phyloP scores from a whole-genome alignment of 1,140 invertebrate genomes.

The Leptonema lineaticorne region DNA sequence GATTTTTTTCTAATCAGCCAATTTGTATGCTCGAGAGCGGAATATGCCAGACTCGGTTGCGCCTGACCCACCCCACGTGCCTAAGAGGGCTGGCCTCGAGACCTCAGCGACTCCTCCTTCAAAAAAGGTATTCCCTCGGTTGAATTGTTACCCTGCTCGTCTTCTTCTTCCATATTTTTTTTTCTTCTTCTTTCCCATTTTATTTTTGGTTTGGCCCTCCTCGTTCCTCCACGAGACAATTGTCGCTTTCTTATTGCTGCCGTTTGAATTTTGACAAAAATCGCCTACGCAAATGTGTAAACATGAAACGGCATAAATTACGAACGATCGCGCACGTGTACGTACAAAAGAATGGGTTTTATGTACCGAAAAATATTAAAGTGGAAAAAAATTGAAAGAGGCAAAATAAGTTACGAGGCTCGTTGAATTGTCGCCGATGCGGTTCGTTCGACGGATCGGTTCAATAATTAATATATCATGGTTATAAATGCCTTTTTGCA shows the following conservation, averaged over 20 bases:
- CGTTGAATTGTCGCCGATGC: no score
- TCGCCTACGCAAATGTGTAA: background rate
- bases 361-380: no score
- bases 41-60: constrained; percentile 37
- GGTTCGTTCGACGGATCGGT: no score
- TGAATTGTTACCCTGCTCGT: constrained; percentile 5
- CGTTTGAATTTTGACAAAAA: constrained; percentile 16
- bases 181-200: no score
- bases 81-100: background rate
- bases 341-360: no score
- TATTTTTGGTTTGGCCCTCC: no score
- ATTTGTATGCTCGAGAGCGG: constrained; percentile 40
- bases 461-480: no score
- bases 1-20: constrained; percentile 42
- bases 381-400: no score
- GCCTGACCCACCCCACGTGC: constrained; percentile 23
- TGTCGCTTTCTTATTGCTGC: constrained; percentile 22
- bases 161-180: no score
- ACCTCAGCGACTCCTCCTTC: background rate
- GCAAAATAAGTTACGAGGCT: no score
- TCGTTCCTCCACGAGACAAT: background rate
- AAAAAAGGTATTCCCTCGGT: background rate
- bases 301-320: background rate
- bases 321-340: background rate
- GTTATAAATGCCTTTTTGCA: no score